Percentiles rank a stretch among this genome's conserved stretches.
These are phyloP conservation scores for Thymelicus sylvestris DNA, from an alignment of 2,888 invertebrate species.

Conservation along the genomic window DNA sequence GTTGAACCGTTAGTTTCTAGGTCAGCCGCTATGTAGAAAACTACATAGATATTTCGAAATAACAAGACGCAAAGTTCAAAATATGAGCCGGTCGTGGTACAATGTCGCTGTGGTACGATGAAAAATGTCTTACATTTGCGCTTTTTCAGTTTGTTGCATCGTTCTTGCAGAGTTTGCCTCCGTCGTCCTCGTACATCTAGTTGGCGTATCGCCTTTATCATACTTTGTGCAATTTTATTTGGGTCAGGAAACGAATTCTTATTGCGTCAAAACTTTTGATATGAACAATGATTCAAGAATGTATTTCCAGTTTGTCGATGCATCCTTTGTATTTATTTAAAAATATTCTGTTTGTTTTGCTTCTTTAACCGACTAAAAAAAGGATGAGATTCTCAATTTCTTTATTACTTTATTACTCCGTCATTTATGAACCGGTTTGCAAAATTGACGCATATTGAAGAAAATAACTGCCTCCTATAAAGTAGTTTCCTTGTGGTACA, in stretches of 20 bases:
- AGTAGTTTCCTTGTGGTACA: no score
- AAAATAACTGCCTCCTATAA: no score
- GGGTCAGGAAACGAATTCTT: slow-evolving; percentile 31
- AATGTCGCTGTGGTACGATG: slow-evolving; percentile 34
- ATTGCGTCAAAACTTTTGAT: slow-evolving; percentile 32
- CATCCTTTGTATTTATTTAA: not conserved
- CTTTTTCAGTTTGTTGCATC: slow-evolving; percentile 37
- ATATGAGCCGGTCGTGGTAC: slow-evolving; percentile 28
- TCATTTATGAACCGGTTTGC: no score
- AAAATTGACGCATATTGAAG: no score
- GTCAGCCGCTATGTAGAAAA: slow-evolving; percentile 6
- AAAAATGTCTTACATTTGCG: slow-evolving; percentile 38
- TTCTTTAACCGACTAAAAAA: no score
- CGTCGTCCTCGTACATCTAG: slow-evolving; percentile 34
- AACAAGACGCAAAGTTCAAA: slow-evolving; percentile 38
- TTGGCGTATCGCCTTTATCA: slow-evolving; percentile 34
- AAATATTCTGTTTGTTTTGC: not conserved
- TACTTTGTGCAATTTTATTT: slow-evolving; percentile 35
- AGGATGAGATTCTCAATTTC: no score
- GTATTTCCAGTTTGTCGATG: slow-evolving; percentile 13
- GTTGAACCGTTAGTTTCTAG: slow-evolving; percentile 7
- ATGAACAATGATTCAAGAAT: slow-evolving; percentile 25
- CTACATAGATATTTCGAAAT: slow-evolving; percentile 32
- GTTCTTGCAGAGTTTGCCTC: slow-evolving; percentile 33
- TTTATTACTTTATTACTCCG: no score